Evolutionary conservation across 2,888 invertebrate genomes (phyloP), one percentile per base, ranked within the genome.

Genomic region (Chloroclystis v-ata): DNA sequence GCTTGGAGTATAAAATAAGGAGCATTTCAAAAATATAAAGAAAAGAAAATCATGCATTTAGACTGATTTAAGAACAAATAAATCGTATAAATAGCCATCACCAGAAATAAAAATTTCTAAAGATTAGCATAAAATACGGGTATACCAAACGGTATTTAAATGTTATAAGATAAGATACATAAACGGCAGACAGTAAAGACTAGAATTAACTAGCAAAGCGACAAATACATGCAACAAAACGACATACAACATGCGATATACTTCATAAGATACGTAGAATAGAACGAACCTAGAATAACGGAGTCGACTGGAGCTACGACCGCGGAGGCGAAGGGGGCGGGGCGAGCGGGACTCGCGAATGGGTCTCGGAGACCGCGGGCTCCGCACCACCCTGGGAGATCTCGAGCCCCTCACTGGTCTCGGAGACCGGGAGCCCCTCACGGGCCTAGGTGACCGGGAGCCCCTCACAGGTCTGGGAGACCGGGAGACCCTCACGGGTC

Each of bases 281-380:
- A 13, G 14, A 44, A 81, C 82, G 71, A 77, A 85, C 85, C 84
- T 83, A 77, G 84, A 79, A 60, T 82, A 85, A 43, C 83, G 73
- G 25, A 77, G 67, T 37, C 84, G 75, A 65, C 78, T 82, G 57
- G 76, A 60, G 43, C 66, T 76, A 50, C 76, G 79, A 56, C 77
- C 76, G 55, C 78, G 79, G n/a, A 76, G 71, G 24, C 52, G 90
- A 9, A 26, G 80, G 70, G 60, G 46, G 66, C 47, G 12, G 59
- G 65, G 20, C 45, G 57, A 28, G 57, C 63, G 64, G n/a, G 53
- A 60, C 20, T 59, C 53, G 45, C 65, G 52, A 16, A 10, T 14
- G 9, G 65, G 25, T 43, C 63, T 63, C 14, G 60, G 61, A 73
- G 69, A 48, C 61, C 69, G 63, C 9, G 79, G 44, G 29, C 63